Conservation (phyloP, 2,888 invertebrate genomes). For the Criorhina ranunculi region DNA sequence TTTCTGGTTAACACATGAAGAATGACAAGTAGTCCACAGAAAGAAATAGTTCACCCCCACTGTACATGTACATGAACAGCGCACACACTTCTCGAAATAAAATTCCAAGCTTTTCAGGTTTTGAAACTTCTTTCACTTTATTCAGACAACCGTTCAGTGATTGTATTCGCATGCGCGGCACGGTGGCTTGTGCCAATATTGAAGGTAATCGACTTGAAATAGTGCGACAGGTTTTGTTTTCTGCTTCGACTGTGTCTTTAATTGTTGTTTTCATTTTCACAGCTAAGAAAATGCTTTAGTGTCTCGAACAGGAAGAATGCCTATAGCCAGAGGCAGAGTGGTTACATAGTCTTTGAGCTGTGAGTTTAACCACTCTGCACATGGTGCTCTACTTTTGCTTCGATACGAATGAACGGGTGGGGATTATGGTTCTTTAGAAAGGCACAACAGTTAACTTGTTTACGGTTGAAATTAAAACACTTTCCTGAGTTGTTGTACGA, state of each 20-base stretch:
- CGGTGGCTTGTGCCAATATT: conserved; percentile 69
- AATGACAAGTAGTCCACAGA: conserved; percentile 51
- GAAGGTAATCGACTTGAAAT: conserved; percentile 72
- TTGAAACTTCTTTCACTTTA: conserved; percentile 70
- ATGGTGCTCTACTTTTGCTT: conserved; percentile 49
- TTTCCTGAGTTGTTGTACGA: conserved; percentile 26
- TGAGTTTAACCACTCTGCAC: conserved; percentile 27
- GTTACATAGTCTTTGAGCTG: conserved; percentile 29
- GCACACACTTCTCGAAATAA: background rate
- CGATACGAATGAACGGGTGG: background rate
- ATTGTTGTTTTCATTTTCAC: conserved; percentile 51
- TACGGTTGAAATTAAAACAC: conserved; percentile 32
- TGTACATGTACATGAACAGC: too few relatives aligned
- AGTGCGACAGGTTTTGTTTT: conserved; percentile 60
- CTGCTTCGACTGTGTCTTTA: conserved; percentile 26
- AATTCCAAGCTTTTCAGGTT: conserved; percentile 73
- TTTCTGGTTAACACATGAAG: conserved; percentile 42
- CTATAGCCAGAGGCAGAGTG: conserved; percentile 48
- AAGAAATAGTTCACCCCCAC: conserved; percentile 53
- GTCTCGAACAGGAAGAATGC: conserved; percentile 70
- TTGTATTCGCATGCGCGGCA: conserved; percentile 25
- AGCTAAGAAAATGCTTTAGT: conserved; percentile 21
- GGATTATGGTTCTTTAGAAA: conserved; percentile 40
- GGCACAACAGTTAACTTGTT: conserved; percentile 23
- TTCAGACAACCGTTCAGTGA: conserved; percentile 15